Base-by-base conservation (phyloP, 2,888 invertebrate species). In the Apotomis capreana region DNA sequence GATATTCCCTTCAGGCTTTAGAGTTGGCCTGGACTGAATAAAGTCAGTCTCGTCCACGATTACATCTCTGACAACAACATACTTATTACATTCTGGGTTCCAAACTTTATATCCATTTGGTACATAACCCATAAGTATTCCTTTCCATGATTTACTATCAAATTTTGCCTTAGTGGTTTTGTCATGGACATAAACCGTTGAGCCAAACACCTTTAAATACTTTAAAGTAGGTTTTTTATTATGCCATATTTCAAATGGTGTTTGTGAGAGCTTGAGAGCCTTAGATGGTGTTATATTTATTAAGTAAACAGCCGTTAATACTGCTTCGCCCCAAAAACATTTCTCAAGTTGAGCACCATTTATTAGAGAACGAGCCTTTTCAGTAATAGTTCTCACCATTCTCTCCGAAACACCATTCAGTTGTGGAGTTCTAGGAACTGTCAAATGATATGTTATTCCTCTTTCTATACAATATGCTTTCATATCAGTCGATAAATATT, bases 341-440 rank as follows among this genome's bases (percentile, higher is more conserved):
- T 40, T 40, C 0, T 40, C 40, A 40, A 40, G 40, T 6, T 40
- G 2, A 40, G 40, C 40, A 40, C 40, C 40, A 40, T 40, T 40
- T 57, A 36, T 6, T 51, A 62, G 9, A 2, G 62, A 49, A n/a
- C 62, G 51, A 51, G 62, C 62, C 12, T 49, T 62, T 62, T 62
- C 51, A 12, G 51, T 62, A 5, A 62, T 49, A 15, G 83, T 83
- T 74, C 85, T 70, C 51, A 78, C 79, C 84, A 87, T 85, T 4
- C 86, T 76, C 74, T 87, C 86, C 26, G 84, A 76, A 12, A 85
- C 81, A 72, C 84, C 84, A 81, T 87, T 89, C 76, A 80, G 79
- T 77, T 87, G 83, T 68, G 86, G 87, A 36, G 87, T 86, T 73
- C 80, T 76, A 68, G 87, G 84, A 69, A 88, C 83, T 69, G 87